Conservation (phyloP, 2,113 vertebrate species). For the Xenotilapia longispinis region DNA sequence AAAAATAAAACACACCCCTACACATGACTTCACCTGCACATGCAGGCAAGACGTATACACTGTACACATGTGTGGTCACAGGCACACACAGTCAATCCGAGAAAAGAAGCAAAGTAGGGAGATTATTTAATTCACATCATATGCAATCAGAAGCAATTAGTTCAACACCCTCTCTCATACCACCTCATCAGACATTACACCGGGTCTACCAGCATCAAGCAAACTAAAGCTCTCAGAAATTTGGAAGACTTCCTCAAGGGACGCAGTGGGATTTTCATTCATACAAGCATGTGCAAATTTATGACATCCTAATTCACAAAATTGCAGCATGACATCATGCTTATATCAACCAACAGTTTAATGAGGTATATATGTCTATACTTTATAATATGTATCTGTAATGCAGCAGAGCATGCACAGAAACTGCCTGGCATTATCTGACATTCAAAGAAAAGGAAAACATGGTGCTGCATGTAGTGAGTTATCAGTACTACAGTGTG, state of each 20-base stretch:
- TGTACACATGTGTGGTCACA: neutral
- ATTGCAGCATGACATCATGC: neutral
- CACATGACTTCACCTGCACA: neutral
- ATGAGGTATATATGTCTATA: neutral
- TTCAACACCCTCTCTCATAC: neutral
- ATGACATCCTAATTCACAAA: neutral
- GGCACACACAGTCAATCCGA: neutral
- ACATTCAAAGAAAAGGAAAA: neutral
- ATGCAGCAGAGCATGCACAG: neutral
- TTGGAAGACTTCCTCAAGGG: neutral
- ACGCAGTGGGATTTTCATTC: neutral
- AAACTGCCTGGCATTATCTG: neutral
- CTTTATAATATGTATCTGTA: neutral
- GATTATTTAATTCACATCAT: neutral
- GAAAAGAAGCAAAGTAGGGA: neutral
- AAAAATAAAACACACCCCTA: neutral
- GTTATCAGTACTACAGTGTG: neutral
- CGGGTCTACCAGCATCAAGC: neutral
- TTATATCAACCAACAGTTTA: neutral
- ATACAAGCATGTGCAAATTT: neutral
- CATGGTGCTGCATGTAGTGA: neutral
- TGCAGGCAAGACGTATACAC: neutral
- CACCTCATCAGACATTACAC: neutral
- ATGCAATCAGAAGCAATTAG: neutral
- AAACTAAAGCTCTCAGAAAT: neutral